These are phyloP conservation scores for Subacronicta megacephala DNA, from an alignment of 2,888 invertebrate genomes.

Conservation along the genomic window DNA sequence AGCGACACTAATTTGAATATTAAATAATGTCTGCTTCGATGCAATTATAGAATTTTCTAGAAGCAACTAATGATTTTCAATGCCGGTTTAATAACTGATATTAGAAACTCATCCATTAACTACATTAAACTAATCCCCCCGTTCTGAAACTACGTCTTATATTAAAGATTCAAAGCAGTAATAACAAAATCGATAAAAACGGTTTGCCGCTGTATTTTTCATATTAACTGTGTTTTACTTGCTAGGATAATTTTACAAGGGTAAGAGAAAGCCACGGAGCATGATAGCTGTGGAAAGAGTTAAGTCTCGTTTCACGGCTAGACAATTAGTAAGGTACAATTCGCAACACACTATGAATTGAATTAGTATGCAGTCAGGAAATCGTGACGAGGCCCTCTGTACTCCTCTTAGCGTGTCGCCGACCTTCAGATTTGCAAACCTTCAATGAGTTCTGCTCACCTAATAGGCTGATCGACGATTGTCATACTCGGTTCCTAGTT, in stretches of 20 bases:
- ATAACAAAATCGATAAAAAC: constrained; percentile 38
- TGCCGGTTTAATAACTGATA: constrained; percentile 18
- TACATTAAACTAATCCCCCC: constrained; percentile 16
- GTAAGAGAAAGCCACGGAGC: constrained; percentile 12
- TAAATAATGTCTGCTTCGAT: constrained; percentile 4
- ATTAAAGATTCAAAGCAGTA: constrained; percentile 37
- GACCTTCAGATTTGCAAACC: constrained; percentile 52
- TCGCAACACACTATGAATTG: constrained; percentile 74
- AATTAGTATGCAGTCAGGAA: constrained; percentile 75
- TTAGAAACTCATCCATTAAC: constrained; percentile 35
- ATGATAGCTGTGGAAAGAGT: constrained; percentile 11
- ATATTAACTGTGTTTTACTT: no score
- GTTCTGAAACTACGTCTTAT: constrained; percentile 13
- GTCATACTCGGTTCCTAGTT: constrained; percentile 37
- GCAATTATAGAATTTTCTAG: constrained; percentile 22
- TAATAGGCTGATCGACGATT: constrained; percentile 32
- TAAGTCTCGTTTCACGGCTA: constrained; percentile 59
- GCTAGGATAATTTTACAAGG: not conserved
- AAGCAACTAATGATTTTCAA: constrained; percentile 22
- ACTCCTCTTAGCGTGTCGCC: constrained; percentile 56
- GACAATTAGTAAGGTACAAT: constrained; percentile 69
- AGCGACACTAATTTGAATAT: constrained; percentile 8
- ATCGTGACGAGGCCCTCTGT: constrained; percentile 71
- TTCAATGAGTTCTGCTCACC: constrained; percentile 40
- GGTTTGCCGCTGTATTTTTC: no score